phyloP scores from a whole-genome alignment of 2,797 vertebrate genomes.

The Argyrosomus regius region DNA sequence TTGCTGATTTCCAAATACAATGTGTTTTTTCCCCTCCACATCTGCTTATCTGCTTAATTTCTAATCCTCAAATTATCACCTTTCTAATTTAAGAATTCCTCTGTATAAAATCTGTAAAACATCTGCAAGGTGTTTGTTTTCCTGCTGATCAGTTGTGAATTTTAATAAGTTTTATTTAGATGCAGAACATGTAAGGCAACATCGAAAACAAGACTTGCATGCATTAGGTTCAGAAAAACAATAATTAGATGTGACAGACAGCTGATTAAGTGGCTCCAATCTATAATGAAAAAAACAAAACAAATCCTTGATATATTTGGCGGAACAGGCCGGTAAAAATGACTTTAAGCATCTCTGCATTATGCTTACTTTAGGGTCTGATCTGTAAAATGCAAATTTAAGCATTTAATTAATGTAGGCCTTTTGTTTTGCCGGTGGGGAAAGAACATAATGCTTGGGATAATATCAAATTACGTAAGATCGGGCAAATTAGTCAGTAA shows the following conservation, averaged over 20 bases:
- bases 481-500: conserved; percentile 36
- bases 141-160: conserved; percentile 6
- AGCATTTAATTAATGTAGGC: conserved; percentile 44
- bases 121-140: conserved; percentile 12
- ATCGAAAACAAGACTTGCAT: neutral
- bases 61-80: conserved; percentile 43
- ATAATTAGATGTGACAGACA: conserved; percentile 14
- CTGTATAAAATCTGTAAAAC: conserved; percentile 5
- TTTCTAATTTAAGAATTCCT: conserved; percentile 38
- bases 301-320: neutral
- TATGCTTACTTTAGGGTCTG: conserved; percentile 9
- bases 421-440: conserved; percentile 30
- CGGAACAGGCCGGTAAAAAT: neutral
- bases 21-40: neutral
- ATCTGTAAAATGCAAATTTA: conserved; percentile 33
- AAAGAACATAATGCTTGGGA: conserved; percentile 37
- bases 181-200: neutral
- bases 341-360: neutral
- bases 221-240: neutral
- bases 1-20: conserved; percentile 37
- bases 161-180: conserved; percentile 7
- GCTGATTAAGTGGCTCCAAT: conserved; percentile 3
- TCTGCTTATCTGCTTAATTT: conserved; percentile 45
- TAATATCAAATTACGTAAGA: conserved; percentile 40
- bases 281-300: neutral